phyloP scores from a whole-genome alignment of 2,888 invertebrate genomes.

The Leptura quadrifasciata region DNA sequence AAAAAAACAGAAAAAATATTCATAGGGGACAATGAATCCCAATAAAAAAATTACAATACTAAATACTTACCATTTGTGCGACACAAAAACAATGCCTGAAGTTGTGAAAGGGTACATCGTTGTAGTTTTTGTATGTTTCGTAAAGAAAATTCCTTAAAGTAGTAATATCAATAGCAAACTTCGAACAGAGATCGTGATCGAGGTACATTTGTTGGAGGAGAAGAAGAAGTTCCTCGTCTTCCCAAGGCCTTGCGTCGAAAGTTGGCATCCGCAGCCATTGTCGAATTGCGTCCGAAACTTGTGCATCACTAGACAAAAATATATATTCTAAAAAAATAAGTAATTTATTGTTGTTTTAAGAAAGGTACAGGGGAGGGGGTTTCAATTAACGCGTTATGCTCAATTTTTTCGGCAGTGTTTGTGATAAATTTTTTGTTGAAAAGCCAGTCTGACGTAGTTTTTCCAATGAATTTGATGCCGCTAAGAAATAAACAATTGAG shows the following conservation, averaged over 20 bases:
- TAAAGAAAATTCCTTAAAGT: constrained; percentile 84
- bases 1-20: too few species aligned
- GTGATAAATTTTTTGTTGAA: too few species aligned
- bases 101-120: constrained; percentile 92
- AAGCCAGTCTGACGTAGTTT: too few species aligned
- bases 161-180: constrained; percentile 84
- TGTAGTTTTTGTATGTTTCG: constrained; percentile 87
- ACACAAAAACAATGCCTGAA: constrained; percentile 92
- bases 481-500: too few species aligned
- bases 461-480: too few species aligned
- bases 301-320: constrained; percentile 76
- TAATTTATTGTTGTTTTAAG: constrained; percentile 21
- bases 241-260: constrained; percentile 89
- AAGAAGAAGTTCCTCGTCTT: constrained; percentile 86
- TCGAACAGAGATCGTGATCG: constrained; percentile 84
- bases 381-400: too few species aligned
- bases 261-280: constrained; percentile 81
- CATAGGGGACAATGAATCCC: too few species aligned
- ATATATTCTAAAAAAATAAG: constrained; percentile 31
- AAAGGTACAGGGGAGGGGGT: neutral
- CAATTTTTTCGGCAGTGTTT: too few species aligned
- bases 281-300: constrained; percentile 79
- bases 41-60: too few species aligned
- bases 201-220: constrained; percentile 89
- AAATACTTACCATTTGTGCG: constrained; percentile 85